Conservation (phyloP, 2,888 invertebrate genomes). For the Xestia sexstrigata region DNA sequence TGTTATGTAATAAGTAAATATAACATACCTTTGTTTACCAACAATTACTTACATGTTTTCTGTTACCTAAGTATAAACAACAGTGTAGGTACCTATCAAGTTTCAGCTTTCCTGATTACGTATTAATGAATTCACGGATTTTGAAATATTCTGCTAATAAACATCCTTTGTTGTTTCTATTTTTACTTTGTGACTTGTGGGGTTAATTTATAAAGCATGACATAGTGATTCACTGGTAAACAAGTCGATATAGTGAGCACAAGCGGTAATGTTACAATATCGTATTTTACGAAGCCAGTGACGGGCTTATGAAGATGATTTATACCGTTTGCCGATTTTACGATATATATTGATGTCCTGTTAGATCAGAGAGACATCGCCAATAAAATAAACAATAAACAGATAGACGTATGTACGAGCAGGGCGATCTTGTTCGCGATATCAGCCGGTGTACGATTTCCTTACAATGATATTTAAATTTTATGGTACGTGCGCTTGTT, state of each 20-base stretch:
- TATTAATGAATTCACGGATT: slow-evolving; percentile 14
- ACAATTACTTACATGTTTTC: slow-evolving; percentile 17
- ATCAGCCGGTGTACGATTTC: slow-evolving; percentile 70
- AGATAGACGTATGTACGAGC: slow-evolving; percentile 72
- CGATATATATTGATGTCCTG: slow-evolving; percentile 78
- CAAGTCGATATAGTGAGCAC: slow-evolving; percentile 8
- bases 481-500: slow-evolving; percentile 70
- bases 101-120: slow-evolving; percentile 32
- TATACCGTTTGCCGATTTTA: slow-evolving; percentile 73
- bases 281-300: slow-evolving; percentile 70
- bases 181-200: background rate
- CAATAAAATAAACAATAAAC: slow-evolving; percentile 80
- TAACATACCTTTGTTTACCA: slow-evolving; percentile 29
- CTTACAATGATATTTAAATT: slow-evolving; percentile 73
- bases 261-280: slow-evolving; percentile 55
- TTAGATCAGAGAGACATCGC: slow-evolving; percentile 71
- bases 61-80: slow-evolving; percentile 19
- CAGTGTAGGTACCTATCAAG: background rate
- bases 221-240: background rate
- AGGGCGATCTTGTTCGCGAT: slow-evolving; percentile 71
- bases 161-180: slow-evolving; percentile 8
- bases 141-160: background rate
- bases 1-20: slow-evolving; percentile 24
- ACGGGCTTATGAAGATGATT: slow-evolving; percentile 73
- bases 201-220: background rate